These are phyloP conservation scores for Lochmaea crataegi DNA, from an alignment of 2,888 invertebrate genomes.

Conservation along the genomic window DNA sequence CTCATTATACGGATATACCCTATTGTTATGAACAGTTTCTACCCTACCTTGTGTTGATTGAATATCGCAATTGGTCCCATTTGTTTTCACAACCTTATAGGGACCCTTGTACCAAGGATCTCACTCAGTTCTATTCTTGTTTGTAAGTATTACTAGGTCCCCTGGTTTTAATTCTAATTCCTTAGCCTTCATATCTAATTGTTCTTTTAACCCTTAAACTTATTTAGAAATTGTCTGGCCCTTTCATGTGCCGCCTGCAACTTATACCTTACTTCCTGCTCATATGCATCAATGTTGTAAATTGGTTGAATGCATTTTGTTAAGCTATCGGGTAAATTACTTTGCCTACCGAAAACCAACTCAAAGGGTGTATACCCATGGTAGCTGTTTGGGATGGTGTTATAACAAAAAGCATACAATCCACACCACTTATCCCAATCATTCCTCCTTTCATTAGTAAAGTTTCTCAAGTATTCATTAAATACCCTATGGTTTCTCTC, in stretches of 20 bases:
- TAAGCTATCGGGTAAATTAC: too few species aligned
- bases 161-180: background rate
- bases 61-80: too few species aligned
- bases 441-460: too few species aligned
- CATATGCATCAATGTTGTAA: background rate
- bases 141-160: background rate
- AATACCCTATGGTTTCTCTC: too few species aligned
- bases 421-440: too few species aligned
- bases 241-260: background rate
- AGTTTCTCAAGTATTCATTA: too few species aligned
- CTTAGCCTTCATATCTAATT: background rate
- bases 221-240: background rate
- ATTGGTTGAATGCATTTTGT: background rate
- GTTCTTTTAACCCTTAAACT: background rate
- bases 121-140: background rate
- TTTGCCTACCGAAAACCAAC: background rate
- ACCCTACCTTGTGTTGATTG: too few species aligned
- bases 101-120: background rate
- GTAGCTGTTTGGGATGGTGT: too few species aligned
- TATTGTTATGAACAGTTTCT: too few species aligned
- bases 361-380: background rate
- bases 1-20: too few species aligned
- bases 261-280: background rate
- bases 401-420: too few species aligned
- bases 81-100: too few species aligned